phyloP scores from a whole-genome alignment of 2,888 invertebrate species.

The Dendrolimus houi region DNA sequence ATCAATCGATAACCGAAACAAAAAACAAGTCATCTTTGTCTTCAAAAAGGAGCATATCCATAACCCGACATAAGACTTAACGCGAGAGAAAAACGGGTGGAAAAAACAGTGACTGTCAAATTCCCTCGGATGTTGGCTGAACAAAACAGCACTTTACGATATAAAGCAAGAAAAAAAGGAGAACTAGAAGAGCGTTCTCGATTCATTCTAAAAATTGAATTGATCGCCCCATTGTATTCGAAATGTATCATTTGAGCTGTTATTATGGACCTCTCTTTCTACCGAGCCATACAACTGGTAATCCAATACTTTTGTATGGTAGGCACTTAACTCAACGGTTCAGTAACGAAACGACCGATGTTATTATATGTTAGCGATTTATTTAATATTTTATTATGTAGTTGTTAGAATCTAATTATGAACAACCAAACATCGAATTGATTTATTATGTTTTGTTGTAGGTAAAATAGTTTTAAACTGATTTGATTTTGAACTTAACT shows the following conservation, averaged over 20 bases:
- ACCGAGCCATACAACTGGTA: constrained; percentile 67
- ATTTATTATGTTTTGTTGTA: not conserved
- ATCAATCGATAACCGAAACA: not conserved
- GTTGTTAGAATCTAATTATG: not conserved
- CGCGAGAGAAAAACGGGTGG: constrained; percentile 52
- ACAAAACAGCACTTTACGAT: constrained; percentile 75
- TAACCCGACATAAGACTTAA: constrained; percentile 49
- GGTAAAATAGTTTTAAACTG: not conserved
- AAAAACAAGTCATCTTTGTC: not conserved
- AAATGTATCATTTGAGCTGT: constrained; percentile 77
- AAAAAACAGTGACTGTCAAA: constrained; percentile 76
- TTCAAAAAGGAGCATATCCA: constrained; percentile 25
- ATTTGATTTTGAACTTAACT: not conserved
- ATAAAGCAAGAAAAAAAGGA: constrained; percentile 51
- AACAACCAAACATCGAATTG: not conserved
- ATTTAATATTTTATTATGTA: constrained; percentile 38
- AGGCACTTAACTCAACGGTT: constrained; percentile 63
- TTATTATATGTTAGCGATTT: constrained; percentile 40
- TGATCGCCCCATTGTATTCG: constrained; percentile 76
- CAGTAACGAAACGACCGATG: constrained; percentile 53
- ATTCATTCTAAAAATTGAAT: constrained; percentile 71
- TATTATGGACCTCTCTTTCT: constrained; percentile 70
- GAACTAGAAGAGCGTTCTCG: constrained; percentile 74
- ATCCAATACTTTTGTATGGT: constrained; percentile 76
- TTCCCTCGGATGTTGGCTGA: constrained; percentile 69